Base-by-base conservation (phyloP, 2,888 invertebrate species). In the Caenorhabditis sulstoni region DNA sequence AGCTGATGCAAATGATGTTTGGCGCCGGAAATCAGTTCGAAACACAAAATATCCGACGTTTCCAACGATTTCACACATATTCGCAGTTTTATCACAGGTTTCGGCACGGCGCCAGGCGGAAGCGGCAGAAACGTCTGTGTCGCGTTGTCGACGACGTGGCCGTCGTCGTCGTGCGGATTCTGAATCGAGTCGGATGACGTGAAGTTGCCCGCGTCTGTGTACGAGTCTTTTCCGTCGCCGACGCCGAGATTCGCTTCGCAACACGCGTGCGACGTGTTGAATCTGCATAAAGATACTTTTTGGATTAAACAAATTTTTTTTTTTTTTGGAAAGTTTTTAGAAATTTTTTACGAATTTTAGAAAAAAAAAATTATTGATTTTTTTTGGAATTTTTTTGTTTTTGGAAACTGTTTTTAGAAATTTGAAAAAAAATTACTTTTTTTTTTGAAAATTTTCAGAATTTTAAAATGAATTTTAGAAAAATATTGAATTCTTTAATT, bases 151-250 rank as follows among this genome's bases (percentile, higher is more conserved):
- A 14, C n/a, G 7, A 20, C 3, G 0, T 7, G 5, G 0, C 58
- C 1, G n/a, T n/a, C n/a, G n/a, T n/a, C n/a, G n/a, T n/a, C n/a
- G n/a, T n/a, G n/a, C n/a, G n/a, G n/a, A n/a, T n/a, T n/a, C n/a
- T n/a, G n/a, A 18, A 58, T 39, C 29, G 23, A 22, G 22, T 68
- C 64, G 11, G 58, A 75, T n/a, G 18, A 12, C 1, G 37, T 23
- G 18, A 73, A 76, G 22, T 76, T 81, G 14, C 80, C 80, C 12
- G 76, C 50, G 45, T 81, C 41, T 0, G 58, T 61, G 35, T 47
- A 64, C 1, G 80, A 81, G 62, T 81, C 80, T 50, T 11, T 55
- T 18, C 80, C 80, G 45, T 81, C 80, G 11, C 80, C 80, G 45
- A 4, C 16, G 4, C 80, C 80, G 1, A 81, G 35, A 9, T 4